Percentiles rank a stretch among this genome's conserved stretches.
These are phyloP conservation scores for Megastigmus dorsalis DNA, from an alignment of 2,888 invertebrate species.

Conservation along the genomic window DNA sequence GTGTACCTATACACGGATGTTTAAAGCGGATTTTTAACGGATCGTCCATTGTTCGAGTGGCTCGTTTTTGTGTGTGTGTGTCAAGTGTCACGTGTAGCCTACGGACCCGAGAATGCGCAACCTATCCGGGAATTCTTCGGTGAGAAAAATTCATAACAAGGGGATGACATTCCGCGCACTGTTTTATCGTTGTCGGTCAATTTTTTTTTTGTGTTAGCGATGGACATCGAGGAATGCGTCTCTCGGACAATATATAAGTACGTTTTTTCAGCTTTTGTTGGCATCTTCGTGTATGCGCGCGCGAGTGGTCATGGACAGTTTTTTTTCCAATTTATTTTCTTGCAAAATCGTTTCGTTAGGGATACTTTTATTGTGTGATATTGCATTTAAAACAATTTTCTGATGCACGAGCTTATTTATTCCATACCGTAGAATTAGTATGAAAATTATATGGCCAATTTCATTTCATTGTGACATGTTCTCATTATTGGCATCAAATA, in stretches of 20 bases:
- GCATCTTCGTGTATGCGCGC: not conserved
- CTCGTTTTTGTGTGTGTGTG: not conserved
- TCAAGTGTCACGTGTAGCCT: not conserved
- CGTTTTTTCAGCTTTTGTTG: slow-evolving; percentile 7
- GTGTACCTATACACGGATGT: not conserved
- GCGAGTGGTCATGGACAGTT: too few relatives aligned
- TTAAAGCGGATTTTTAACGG: slow-evolving; percentile 13
- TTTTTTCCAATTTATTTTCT: too few relatives aligned
- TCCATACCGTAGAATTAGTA: too few relatives aligned
- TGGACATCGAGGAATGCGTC: slow-evolving; percentile 65
- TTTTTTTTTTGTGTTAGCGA: slow-evolving; percentile 61
- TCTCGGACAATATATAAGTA: slow-evolving; percentile 23
- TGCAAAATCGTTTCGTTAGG: too few relatives aligned
- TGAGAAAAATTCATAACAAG: slow-evolving; percentile 70
- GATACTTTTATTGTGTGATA: too few relatives aligned
- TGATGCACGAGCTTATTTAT: too few relatives aligned
- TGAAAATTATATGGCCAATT: too few relatives aligned
- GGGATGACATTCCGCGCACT: slow-evolving; percentile 68
- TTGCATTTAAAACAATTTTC: too few relatives aligned
- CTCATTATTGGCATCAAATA: too few relatives aligned
- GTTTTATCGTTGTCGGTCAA: too few relatives aligned
- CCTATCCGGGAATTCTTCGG: slow-evolving; percentile 24
- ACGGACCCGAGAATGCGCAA: slow-evolving; percentile 49
- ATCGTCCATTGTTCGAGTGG: too few relatives aligned
- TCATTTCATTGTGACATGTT: too few relatives aligned